Percentiles rank a stretch among this genome's conserved stretches.
Evolutionary conservation across 23 tunicate species (phyloP).

Genomic region (Trididemnum miniatum): DNA sequence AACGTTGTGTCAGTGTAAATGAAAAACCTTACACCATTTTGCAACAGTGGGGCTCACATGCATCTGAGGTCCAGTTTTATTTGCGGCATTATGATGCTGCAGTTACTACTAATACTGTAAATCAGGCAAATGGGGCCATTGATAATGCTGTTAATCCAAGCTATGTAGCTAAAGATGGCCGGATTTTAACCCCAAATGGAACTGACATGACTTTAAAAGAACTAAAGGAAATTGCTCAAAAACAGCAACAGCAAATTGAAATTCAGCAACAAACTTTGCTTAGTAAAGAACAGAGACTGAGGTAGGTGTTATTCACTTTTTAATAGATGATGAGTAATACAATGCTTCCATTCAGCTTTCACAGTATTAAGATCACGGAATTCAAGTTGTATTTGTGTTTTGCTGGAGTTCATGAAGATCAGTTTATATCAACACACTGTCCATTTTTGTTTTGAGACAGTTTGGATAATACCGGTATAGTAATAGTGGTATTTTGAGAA

Average conservation of each 20-base stretch:
- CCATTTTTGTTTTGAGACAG: not conserved
- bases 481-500: not conserved
- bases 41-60: slow-evolving; percentile 96
- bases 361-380: not conserved
- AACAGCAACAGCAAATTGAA: slow-evolving; percentile 87
- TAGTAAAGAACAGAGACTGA: slow-evolving; percentile 80
- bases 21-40: slow-evolving; percentile 89
- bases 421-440: too few species aligned
- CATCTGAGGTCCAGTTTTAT: slow-evolving; percentile 84
- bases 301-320: slow-evolving; percentile 9
- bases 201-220: slow-evolving; percentile 50
- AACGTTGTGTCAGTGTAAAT: slow-evolving; percentile 66
- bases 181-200: slow-evolving; percentile 31
- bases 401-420: too few species aligned
- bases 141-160: slow-evolving; percentile 35
- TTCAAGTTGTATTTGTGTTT: not conserved
- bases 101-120: not conserved
- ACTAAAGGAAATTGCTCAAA: slow-evolving; percentile 77
- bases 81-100: slow-evolving; percentile 47
- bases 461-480: not conserved
- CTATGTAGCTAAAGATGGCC: slow-evolving; percentile 37
- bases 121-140: slow-evolving; percentile 27
- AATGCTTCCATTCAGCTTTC: not conserved
- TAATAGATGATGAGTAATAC: too few species aligned
- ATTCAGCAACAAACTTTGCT: slow-evolving; percentile 76